A percentile compares a stretch with the other conserved stretches of the same genome.
phyloP scores from a whole-genome alignment of 2,888 invertebrate genomes.

The Strigamia crassipes region DNA sequence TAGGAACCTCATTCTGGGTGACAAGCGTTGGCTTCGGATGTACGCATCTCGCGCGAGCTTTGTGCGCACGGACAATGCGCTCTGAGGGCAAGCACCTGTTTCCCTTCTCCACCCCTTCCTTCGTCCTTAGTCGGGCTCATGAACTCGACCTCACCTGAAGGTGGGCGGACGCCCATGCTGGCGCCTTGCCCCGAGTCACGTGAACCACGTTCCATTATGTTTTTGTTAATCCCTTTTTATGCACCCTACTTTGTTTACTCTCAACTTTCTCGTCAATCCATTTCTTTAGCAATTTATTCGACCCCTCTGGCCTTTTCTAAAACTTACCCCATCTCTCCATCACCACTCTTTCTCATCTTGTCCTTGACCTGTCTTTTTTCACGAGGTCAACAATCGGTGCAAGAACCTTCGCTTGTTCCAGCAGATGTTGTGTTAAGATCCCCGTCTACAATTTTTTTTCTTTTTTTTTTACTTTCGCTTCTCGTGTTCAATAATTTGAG shows the following conservation, averaged over 20 bases:
- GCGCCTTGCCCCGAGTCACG: conserved; percentile 37
- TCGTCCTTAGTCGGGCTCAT: conserved; percentile 32
- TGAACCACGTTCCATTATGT: conserved; percentile 38
- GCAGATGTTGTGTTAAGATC: conserved; percentile 13
- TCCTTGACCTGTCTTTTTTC: conserved; percentile 29
- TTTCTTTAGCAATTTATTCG: conserved; percentile 13
- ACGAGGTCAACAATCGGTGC: conserved; percentile 38
- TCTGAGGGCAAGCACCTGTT: conserved; percentile 38
- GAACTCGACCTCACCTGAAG: conserved; percentile 40
- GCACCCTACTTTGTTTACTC: conserved; percentile 2
- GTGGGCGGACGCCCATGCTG: conserved; percentile 39
- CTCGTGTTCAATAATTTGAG: neutral
- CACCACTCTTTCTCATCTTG: conserved; percentile 5
- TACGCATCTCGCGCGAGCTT: conserved; percentile 34
- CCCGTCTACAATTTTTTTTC: neutral
- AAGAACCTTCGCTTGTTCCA: conserved; percentile 18
- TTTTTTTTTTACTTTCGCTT: neutral
- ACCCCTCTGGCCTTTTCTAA: neutral
- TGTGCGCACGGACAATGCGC: conserved; percentile 42
- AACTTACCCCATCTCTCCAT: neutral
- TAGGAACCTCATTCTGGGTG: conserved; percentile 11
- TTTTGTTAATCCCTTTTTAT: conserved; percentile 35
- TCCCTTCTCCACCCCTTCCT: conserved; percentile 27
- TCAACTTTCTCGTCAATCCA: conserved; percentile 31
- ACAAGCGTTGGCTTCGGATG: conserved; percentile 39